These are phyloP conservation scores for Atrina japonica DNA, from an alignment of 2,888 invertebrate genomes.

Conservation along the genomic window DNA sequence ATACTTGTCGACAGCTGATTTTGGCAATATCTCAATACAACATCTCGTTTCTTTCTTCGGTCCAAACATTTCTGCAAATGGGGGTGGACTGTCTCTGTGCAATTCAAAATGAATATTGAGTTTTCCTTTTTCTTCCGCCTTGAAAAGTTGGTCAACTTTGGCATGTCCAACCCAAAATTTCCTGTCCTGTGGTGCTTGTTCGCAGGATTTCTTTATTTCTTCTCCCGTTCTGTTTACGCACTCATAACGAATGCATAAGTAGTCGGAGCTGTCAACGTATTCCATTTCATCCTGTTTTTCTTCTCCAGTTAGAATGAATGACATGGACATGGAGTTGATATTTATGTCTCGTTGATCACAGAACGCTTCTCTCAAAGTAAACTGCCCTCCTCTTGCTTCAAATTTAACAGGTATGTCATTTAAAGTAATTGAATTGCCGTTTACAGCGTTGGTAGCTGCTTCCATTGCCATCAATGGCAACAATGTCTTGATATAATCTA, in stretches of 20 bases:
- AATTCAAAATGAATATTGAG: conserved; percentile 34
- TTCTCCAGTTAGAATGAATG: conserved; percentile 19
- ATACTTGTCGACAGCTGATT: conserved; percentile 20
- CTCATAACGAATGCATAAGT: conserved; percentile 33
- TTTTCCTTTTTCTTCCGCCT: conserved; percentile 21
- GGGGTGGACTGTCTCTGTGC: conserved; percentile 22
- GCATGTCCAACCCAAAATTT: conserved; percentile 45
- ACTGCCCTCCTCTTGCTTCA: conserved; percentile 27
- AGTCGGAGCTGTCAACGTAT: conserved; percentile 33
- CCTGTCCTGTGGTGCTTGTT: not conserved
- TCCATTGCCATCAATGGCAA: conserved; percentile 49
- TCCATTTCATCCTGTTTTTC: conserved; percentile 7
- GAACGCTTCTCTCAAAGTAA: conserved; percentile 30
- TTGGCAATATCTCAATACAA: conserved; percentile 35
- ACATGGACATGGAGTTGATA: conserved; percentile 23
- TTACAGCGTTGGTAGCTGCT: conserved; percentile 39
- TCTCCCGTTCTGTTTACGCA: not conserved
- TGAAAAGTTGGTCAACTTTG: conserved; percentile 23
- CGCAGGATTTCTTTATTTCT: conserved; percentile 2
- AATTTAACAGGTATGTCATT: conserved; percentile 46
- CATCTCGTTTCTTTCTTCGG: conserved; percentile 1
- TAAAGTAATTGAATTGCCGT: conserved; percentile 33
- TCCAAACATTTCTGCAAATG: not conserved
- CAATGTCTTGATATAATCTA: conserved; percentile 46
- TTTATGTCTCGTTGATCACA: conserved; percentile 46